phyloP scores from a whole-genome alignment of 1,140 invertebrate species.

The Camponotus floridanus region DNA sequence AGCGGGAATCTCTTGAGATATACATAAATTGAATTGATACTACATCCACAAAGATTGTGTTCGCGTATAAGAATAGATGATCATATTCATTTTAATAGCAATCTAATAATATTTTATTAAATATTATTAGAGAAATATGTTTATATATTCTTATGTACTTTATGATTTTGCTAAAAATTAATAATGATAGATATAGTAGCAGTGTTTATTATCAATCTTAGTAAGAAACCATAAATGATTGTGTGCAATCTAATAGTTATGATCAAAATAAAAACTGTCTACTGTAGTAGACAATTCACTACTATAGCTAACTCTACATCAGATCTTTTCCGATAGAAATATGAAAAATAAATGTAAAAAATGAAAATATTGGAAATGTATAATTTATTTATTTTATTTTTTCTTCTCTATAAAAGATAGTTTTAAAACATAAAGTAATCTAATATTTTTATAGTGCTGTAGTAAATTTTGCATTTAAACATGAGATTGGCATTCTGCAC shows the following conservation, averaged over 20 bases:
- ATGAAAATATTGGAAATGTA: neutral
- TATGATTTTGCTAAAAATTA: constrained; percentile 37
- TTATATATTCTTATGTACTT: constrained; percentile 20
- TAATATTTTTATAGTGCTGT: constrained; percentile 13
- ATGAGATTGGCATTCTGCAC: constrained; percentile 37
- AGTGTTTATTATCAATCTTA: constrained; percentile 12
- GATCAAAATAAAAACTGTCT: constrained; percentile 5
- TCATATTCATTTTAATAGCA: constrained; percentile 35
- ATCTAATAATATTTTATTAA: neutral
- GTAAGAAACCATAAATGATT: constrained; percentile 11
- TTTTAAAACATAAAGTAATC: neutral
- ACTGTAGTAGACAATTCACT: neutral
- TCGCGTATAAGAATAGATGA: constrained; percentile 11
- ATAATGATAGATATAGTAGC: constrained; percentile 9
- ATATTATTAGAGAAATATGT: constrained; percentile 20
- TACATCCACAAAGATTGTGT: constrained; percentile 23
- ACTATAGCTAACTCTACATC: neutral
- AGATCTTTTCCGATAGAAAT: constrained; percentile 12
- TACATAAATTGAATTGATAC: neutral
- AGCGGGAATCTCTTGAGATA: neutral
- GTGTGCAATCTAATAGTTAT: constrained; percentile 1
- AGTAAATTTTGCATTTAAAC: constrained; percentile 48
- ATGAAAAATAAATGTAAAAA: too few species aligned
- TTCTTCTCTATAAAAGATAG: neutral
- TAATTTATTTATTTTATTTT: constrained; percentile 2